Base-by-base conservation (phyloP, 2,113 vertebrate species). In the Syrrhaptes paradoxus region DNA sequence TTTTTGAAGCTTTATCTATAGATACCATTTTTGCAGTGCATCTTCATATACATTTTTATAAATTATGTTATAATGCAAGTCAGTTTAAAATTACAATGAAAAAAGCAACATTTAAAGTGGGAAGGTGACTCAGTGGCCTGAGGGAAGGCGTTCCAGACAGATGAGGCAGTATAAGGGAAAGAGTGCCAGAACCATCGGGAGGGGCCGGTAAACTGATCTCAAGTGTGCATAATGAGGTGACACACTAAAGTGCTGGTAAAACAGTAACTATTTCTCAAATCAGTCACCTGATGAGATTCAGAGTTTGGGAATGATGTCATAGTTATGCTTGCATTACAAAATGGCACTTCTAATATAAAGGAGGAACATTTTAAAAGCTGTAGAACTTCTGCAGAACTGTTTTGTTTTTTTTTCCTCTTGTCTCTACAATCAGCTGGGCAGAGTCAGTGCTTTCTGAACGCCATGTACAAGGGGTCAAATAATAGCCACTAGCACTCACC, bases 121-220 rank as follows among this genome's bases (percentile, higher is more conserved):
- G 85, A 92, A 80, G 61, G 80, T 96, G 96, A 95, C 76, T 96
- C 95, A 95, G 85, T 54, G 52, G 68, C 91, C 78, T 28, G 87
- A 78, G 89, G 72, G 61, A 89, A 89, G 63, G 77, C 85, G 21
- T 96, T 95, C 94, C 96, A 87, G 89, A 85, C 70, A 20, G 58
- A 90, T 95, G 95, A 95, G 87, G 79, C 89, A 66, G 77, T 19
- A 0, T 0, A 4, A 38, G 68, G 45, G 57, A 12, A 38, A 5
- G 32, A 24, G 85, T 4, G 87, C 52, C 92, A 94, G 62, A 43
- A 31, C 7, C 71, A 8, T 17, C 2, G 34, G 74, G 83, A 85
- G 78, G 59, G 75, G 81, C 76, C n/a, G 32, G 74, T 48, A 54
- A 93, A 5, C 43, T 4, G 72, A 95, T 43, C 92, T 48, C 70